Base-by-base conservation (phyloP, 2,113 vertebrate genomes). In the Myrmecobius fasciatus region DNA sequence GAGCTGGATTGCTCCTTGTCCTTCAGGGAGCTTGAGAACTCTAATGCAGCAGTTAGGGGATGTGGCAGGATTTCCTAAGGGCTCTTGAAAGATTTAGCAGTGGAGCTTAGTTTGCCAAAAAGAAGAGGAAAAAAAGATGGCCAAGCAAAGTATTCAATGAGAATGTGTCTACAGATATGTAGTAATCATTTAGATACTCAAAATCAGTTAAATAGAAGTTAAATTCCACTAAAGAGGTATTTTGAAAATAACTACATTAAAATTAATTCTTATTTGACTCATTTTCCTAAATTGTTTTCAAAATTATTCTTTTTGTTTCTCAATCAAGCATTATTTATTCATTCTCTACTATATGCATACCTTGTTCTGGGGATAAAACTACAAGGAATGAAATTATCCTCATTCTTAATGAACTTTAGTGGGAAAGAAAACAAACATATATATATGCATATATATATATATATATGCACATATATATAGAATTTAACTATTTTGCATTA, bases 71-170 rank as follows among this genome's bases (percentile, higher is more conserved):
- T 56, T 91, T 94, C 47, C 47, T 93, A 47, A 43, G 36, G 53
- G 53, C 67, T 93, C 47, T 7, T 47, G 8, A 92, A 96, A 94
- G 56, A 94, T 92, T 94, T 89, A 95, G 91, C 47, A 95, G 52
- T 91, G 83, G 25, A 51, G 9, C 60, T 54, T 24, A 89, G 91
- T 91, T 95, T 92, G 56, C 17, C 75, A 93, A 96, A 90, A 91
- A 56, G 91, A 95, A 95, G 48, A 75, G 90, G 90, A 83, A 75
- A 95, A 96, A 92, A 17, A 92, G 53, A 96, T 92, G 3, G n/a
- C 53, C 94, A 28, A 91, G 26, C 31, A 1, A 28, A 52, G 31
- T 88, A 60, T 60, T 95, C n/a, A 48, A 26, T 92, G 54, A 93
- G 46, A 46, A 3, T 92, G 52, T 17, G 88, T 52, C 90, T 95